Base-by-base conservation (phyloP, 1,140 invertebrate genomes). In the Phymastichus coffea region DNA sequence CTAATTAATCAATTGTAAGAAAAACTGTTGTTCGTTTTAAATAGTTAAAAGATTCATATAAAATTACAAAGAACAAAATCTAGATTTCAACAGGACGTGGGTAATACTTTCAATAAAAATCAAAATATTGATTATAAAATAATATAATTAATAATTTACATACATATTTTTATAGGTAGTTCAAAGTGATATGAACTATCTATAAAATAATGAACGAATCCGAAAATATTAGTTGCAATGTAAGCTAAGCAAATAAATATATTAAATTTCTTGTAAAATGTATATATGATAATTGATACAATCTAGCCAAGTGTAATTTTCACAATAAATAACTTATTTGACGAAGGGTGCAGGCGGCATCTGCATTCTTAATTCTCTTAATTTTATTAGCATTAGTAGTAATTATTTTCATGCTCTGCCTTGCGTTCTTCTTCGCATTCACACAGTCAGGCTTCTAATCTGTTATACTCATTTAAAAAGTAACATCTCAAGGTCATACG, bases 341-440 rank as follows among this genome's bases (percentile, higher is more conserved):
- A 26, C 47, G 66, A 66, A 65, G 63, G 69, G 65, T 68, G 64
- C 66, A 64, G 47, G 46, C 57, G 61, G 63, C 61, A 58, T 38
- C 30, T 55, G 28, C 20, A 26, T 55, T 63, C 33, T 33, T 49
- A 44, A n/a, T 55, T 38, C 26, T 19, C 30, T 35, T n/a, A 15
- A 55, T 54, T 43, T 25, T 46, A 44, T n/a, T n/a, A n/a, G n/a
- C n/a, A n/a, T n/a, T n/a, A n/a, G 22, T 12, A 26, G 9, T 48
- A 22, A 25, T 14, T 51, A 22, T 46, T 57, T 9, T 35, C 12
- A 41, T 37, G n/a, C 26, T 15, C 37, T 30, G 1, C 33, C 8
- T 54, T 37, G 7, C 44, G 8, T 28, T 14, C 6, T 23, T 54
- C 33, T 20, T 35, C 20, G 33, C 51, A 44, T 51, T 37, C 43